Evolutionary conservation across 2,797 vertebrate genomes (phyloP).

Genomic region (Chiroxiphia lanceolata): DNA sequence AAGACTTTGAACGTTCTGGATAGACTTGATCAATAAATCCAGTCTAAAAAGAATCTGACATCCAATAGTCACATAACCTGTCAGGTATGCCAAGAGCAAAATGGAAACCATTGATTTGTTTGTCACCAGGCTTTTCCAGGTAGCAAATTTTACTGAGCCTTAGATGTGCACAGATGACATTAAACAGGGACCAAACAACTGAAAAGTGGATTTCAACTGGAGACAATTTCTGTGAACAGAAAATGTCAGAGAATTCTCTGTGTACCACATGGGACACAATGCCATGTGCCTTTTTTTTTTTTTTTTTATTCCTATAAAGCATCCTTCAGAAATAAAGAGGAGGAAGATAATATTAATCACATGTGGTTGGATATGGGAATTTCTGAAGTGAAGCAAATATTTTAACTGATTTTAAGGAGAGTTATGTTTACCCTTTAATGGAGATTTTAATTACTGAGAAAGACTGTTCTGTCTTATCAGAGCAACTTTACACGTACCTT

Average conservation of each 20-base stretch:
- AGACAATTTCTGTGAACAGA: neutral
- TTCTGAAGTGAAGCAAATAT: neutral
- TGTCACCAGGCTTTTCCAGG: conserved; percentile 30
- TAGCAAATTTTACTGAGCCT: conserved; percentile 27
- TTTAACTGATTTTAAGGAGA: neutral
- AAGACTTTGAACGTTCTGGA: conserved; percentile 11
- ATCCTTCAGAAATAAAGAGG: neutral
- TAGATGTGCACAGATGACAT: neutral
- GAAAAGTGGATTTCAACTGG: conserved; percentile 1
- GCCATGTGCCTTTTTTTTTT: neutral
- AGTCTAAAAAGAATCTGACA: conserved; percentile 25
- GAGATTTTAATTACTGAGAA: conserved; percentile 20
- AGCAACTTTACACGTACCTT: neutral
- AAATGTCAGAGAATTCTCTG: neutral
- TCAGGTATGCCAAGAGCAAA: conserved; percentile 29
- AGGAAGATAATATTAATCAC: neutral
- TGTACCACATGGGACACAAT: neutral
- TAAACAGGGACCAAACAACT: conserved; percentile 5
- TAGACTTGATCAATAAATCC: conserved; percentile 44
- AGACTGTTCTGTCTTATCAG: neutral
- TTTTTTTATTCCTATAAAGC: neutral
- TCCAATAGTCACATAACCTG: neutral
- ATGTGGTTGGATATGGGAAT: neutral
- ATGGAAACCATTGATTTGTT: conserved; percentile 56
- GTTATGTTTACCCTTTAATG: neutral